Evolutionary conservation across 2,113 vertebrate genomes (phyloP), one percentile per base, ranked within the genome.

Genomic region (Callopanchax toddi): DNA sequence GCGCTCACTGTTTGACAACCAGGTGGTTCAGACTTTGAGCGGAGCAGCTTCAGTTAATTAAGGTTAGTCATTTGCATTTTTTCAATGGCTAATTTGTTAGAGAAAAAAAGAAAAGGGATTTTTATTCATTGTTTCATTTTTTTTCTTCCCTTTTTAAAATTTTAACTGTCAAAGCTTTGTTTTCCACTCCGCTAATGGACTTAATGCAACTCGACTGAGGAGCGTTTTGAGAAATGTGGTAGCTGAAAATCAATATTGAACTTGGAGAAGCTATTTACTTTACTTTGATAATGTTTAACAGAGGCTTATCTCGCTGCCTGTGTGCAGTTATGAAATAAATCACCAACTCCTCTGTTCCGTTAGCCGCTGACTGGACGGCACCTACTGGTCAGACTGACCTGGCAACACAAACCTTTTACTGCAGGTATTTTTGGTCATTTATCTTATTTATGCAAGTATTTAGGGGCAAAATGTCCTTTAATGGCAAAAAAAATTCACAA

Each of bases 191-290:
- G n/a, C 29, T 73, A 79, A 78, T 60, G 57, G 62, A 44, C 48
- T 20, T 71, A 60, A 74, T 48, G 63, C 50, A 81, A 70, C 62
- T 79, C 22, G 53, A 71, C 59, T 51, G 62, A 70, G 46, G 18
- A 11, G 46, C 34, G 64, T 78, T 72, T 25, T 46, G 56, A 53
- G 63, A 74, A 67, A 51, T 53, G 63, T 53, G 42, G 42, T 20
- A 64, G 71, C 76, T 52, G 18, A 62, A 85, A 80, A 87, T 83
- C 86, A 82, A 86, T 88, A 81, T 67, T 70, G 71, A 78, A 66
- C 77, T 61, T 52, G 60, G 58, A 73, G 67, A 76, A 63, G 77
- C 76, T 83, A 67, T 87, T 82, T 83, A 82, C 74, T 69, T 75
- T 68, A 75, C 71, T 69, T 67, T 78, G 68, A 82, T 81, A 68